These are phyloP conservation scores for Agapetus fuscipes DNA, from an alignment of 2,888 invertebrate species.

Conservation along the genomic window DNA sequence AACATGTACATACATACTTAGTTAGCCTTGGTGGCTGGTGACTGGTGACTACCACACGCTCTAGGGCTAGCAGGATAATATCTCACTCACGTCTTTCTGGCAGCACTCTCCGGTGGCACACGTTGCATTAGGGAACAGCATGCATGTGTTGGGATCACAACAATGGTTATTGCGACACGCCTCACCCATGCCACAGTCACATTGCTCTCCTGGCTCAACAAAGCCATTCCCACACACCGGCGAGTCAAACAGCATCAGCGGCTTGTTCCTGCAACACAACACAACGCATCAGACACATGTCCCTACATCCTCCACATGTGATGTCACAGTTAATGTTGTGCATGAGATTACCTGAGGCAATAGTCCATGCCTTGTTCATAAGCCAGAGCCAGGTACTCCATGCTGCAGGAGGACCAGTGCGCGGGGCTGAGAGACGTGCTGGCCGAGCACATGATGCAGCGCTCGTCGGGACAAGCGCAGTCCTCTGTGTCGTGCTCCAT, in stretches of 20 bases:
- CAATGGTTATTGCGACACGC: constrained; percentile 75
- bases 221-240: constrained; percentile 95
- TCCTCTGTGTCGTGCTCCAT: constrained; percentile 93
- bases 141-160: constrained; percentile 78
- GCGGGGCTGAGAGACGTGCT: constrained; percentile 76
- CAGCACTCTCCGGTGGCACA: constrained; percentile 96
- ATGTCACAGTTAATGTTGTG: too few relatives aligned
- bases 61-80: too few relatives aligned
- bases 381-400: constrained; percentile 78
- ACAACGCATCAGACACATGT: too few relatives aligned
- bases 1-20: too few relatives aligned
- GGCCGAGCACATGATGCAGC: constrained; percentile 95
- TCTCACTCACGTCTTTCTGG: too few relatives aligned
- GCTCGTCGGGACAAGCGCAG: constrained; percentile 78
- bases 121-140: constrained; percentile 78
- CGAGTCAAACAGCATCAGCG: constrained; percentile 66
- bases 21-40: too few relatives aligned
- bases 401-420: constrained; percentile 93
- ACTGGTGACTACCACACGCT: too few relatives aligned
- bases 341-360: constrained; percentile 48
- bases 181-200: constrained; percentile 79
- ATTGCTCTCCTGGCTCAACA: constrained; percentile 93
- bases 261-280: constrained; percentile 78
- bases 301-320: too few relatives aligned
- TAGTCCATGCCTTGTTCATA: constrained; percentile 97